Conservation (phyloP, 2,797 vertebrate genomes). For the Apodemus agrarius region DNA sequence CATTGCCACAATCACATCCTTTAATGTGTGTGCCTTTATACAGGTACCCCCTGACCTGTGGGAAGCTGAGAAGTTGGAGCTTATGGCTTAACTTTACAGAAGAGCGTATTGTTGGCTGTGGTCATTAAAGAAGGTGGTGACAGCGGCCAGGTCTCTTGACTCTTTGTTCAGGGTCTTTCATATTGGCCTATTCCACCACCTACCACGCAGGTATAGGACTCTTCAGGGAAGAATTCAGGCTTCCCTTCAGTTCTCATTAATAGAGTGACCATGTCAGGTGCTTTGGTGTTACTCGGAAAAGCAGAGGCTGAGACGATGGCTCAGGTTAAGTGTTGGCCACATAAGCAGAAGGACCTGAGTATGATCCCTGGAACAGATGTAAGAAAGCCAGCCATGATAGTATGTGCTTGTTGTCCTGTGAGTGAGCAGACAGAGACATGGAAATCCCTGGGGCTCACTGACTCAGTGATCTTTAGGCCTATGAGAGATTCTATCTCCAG, state of each 20-base stretch:
- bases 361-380: neutral
- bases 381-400: neutral
- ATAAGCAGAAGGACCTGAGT: neutral
- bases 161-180: neutral
- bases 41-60: neutral
- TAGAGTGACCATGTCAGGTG: no score
- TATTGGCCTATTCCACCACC: neutral
- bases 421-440: neutral
- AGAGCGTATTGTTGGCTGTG: neutral
- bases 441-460: neutral
- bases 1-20: neutral
- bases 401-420: neutral
- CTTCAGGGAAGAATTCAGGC: neutral
- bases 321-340: neutral
- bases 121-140: neutral
- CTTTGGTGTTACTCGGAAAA: neutral
- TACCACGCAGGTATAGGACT: neutral
- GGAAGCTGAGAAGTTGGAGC: neutral
- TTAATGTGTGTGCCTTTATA: neutral
- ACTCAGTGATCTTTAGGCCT: neutral
- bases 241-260: neutral
- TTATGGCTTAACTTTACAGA: neutral
- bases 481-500: neutral
- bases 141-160: neutral
- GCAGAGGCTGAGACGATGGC: neutral